phyloP scores from a whole-genome alignment of 1,140 invertebrate genomes.

The Tetranychus cinnabarinus region DNA sequence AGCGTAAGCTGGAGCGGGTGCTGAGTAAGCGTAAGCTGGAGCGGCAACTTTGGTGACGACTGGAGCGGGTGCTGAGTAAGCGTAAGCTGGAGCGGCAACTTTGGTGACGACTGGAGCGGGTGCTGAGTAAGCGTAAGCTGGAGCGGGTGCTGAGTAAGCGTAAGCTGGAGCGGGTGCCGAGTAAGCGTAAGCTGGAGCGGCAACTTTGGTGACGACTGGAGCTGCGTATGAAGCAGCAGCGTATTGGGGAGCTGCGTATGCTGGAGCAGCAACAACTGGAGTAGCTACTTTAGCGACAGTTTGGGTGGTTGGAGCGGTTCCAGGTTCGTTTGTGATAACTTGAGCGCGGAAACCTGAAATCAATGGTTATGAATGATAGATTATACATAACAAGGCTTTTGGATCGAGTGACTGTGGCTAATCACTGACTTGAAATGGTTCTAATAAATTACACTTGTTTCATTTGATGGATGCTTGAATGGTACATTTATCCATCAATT shows the following conservation, averaged over 20 bases:
- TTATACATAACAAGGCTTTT: neutral
- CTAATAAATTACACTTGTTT: no score
- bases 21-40: neutral
- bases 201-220: conserved; percentile 6
- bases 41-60: neutral
- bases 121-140: neutral
- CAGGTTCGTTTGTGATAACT: conserved; percentile 12
- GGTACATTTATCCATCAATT: no score
- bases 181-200: neutral
- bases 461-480: no score
- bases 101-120: conserved; percentile 9
- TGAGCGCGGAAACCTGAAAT: conserved; percentile 14
- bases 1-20: no score
- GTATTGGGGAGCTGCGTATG: conserved; percentile 12
- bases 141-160: neutral
- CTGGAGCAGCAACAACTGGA: conserved; percentile 9
- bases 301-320: neutral
- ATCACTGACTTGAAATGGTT: no score
- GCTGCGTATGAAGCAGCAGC: conserved; percentile 11
- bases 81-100: neutral
- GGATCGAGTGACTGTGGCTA: no score
- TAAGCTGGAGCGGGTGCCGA: no score
- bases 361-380: neutral
- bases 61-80: neutral
- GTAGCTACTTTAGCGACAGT: conserved; percentile 11